Base-by-base conservation (phyloP, 2,113 vertebrate genomes). In the Sander vitreus region DNA sequence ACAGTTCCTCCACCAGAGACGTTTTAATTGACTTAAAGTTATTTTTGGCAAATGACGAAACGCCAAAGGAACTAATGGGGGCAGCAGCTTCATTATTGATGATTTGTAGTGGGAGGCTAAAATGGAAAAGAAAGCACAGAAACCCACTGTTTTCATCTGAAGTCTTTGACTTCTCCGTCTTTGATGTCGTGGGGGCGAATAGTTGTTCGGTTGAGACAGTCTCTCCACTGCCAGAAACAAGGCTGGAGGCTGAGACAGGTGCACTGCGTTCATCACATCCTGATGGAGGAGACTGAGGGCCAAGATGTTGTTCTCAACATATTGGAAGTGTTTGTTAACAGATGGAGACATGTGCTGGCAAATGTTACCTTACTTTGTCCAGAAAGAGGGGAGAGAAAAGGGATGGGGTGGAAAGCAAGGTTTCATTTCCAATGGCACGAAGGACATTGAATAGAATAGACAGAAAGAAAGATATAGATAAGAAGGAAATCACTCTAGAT, bases 221-320 rank as follows among this genome's bases (percentile, higher is more conserved):
- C 59, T 82, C 64, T 84, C 73, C 6, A 36, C 82, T 91, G 93
- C 89, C 89, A 93, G 90, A 91, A 88, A 87, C 87, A 47, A 86
- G 82, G 89, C 85, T 89, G 79, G 89, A 88, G 88, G 80, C 88
- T 81, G 88, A 93, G 92, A 81, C 93, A 94, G 94, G 93, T 94
- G 94, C 89, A 92, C 78, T 0, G 72, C 79, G 77, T 87, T 93
- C 90, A 91, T 91, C 90, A 89, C 89, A 92, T 89, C 85, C 85
- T 89, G 89, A 91, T 85, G 89, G 80, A 87, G 66, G 74, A 85
- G 74, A 83, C 51, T 8, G 77, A 85, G 83, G 85, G 89, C 91
- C 93, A 94, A 94, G 81, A 93, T 92, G 92, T 93, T 93, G 85
- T 93, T 92, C 89, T 90, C 71, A 87, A 79, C 91, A 89, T 90